Evolutionary conservation across 2,797 vertebrate genomes (phyloP).

Genomic region (Acanthornis magna): DNA sequence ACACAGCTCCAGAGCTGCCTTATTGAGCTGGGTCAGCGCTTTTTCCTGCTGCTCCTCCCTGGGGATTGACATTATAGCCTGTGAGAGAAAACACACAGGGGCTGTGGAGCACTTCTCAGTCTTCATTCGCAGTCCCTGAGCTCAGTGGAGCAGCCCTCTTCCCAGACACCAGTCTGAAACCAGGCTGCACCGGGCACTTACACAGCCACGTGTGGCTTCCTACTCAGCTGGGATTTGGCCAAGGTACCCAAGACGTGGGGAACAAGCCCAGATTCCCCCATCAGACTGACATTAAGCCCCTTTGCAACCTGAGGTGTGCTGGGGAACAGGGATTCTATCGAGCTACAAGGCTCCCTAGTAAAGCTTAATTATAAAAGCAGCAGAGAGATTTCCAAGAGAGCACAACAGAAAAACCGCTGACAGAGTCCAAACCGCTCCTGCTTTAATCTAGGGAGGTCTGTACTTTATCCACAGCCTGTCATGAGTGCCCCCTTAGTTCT

Average conservation of each 20-base stretch:
- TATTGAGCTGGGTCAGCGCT: constrained; percentile 77
- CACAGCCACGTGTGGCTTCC: not conserved
- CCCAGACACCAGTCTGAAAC: not conserved
- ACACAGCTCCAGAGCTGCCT: constrained; percentile 75
- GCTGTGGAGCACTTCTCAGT: not conserved
- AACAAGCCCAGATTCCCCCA: not conserved
- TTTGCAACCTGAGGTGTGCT: not conserved
- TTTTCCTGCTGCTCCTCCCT: constrained; percentile 71
- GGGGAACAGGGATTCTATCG: not conserved
- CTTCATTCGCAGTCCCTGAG: not conserved
- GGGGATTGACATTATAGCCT: constrained; percentile 78
- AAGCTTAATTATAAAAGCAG: not conserved
- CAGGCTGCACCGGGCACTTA: not conserved
- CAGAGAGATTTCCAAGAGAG: not conserved
- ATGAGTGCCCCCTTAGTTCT: not conserved
- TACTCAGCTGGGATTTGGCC: not conserved
- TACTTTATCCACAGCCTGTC: not conserved
- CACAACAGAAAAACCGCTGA: not conserved
- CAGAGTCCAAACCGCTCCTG: not conserved
- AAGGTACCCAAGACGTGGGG: not conserved
- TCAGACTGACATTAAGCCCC: not conserved
- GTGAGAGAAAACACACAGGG: not conserved
- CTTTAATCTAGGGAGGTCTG: not conserved
- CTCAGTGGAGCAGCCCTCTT: not conserved
- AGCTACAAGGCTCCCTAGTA: not conserved